Percentiles rank a stretch among this genome's conserved stretches.
These are phyloP conservation scores for Labeo calbasu DNA, from an alignment of 2,797 vertebrate genomes.

Conservation along the genomic window DNA sequence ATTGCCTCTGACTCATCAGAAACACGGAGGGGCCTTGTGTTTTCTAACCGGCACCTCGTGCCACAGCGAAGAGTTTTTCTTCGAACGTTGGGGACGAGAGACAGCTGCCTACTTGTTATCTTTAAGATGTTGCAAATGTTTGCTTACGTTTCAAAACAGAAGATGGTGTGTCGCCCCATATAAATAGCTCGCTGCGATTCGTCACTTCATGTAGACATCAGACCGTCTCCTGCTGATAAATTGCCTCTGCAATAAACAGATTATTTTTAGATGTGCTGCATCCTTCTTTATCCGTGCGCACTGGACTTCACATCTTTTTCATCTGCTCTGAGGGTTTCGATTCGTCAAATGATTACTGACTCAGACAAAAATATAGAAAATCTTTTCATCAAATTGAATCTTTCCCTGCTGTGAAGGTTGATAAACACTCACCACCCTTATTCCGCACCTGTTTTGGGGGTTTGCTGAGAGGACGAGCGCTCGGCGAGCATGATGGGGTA, in stretches of 20 bases:
- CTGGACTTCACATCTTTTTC: constrained; percentile 11
- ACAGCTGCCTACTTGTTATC: constrained; percentile 41
- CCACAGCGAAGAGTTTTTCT: constrained; percentile 22
- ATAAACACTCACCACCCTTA: background rate
- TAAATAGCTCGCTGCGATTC: constrained; percentile 65
- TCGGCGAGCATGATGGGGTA: constrained; percentile 31
- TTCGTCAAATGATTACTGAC: constrained; percentile 39
- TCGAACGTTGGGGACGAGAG: constrained; percentile 3
- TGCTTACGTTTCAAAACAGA: constrained; percentile 41
- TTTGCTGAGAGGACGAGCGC: constrained; percentile 9
- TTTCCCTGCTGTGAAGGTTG: constrained; percentile 28
- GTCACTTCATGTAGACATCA: constrained; percentile 59
- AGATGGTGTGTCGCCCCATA: constrained; percentile 32
- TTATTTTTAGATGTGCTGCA: constrained; percentile 64
- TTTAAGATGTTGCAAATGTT: constrained; percentile 51
- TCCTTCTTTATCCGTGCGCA: constrained; percentile 20
- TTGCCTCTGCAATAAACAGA: constrained; percentile 67
- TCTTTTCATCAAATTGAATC: constrained; percentile 3
- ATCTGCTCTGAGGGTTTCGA: constrained; percentile 26
- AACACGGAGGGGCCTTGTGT: constrained; percentile 45
- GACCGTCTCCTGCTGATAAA: constrained; percentile 67
- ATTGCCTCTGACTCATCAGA: constrained; percentile 58
- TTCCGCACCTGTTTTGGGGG: constrained; percentile 21
- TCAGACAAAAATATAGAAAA: constrained; percentile 4
- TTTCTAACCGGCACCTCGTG: constrained; percentile 45